Evolutionary conservation across 2,888 invertebrate species (phyloP), one percentile per base, ranked within the genome.

Genomic region (Drosophila falleni): DNA sequence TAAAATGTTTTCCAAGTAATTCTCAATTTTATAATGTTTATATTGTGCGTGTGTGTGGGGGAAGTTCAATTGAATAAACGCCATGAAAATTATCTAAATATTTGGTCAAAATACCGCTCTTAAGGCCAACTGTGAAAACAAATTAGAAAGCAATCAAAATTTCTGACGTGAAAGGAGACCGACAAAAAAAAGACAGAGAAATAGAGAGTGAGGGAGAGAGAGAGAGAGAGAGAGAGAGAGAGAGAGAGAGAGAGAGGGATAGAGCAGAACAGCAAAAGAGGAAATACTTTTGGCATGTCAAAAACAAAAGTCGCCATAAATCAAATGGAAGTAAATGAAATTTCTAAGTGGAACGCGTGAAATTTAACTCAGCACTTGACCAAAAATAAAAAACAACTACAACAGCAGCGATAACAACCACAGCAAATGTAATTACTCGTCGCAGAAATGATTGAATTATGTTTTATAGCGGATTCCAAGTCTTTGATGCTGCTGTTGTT

Each of bases 371-470:
- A 50, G 16, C 74, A 63, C 42, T 68, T 75, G 80, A 69, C 74
- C 78, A 78, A 55, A 23, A 53, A 39, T 13, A 39, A 15, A 58
- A 19, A 58, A 16, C 49, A 41, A 19, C 31, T 60, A 3, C 15
- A 59, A 11, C 33, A 29, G n/a, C 35, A 37, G 1, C 9, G 8
- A 53, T 26, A 47, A 35, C 19, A 37, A 49, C 33, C 23, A 35
- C 49, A 64, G 64, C 64, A 71, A 64, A 71, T 75, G 87, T 74
- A 85, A 86, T 89, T 81, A 81, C 72, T 67, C 58, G 68, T 67
- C 61, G 31, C 47, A 55, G 50, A 78, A 84, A 74, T 87, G 85
- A 86, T 86, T 77, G 84, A 86, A 87, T 81, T 78, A 85, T 89
- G 69, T 76, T 89, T 86, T 80, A 86, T 78, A 72, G 85, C 72